A percentile compares a stretch with the other conserved stretches of the same genome.
Evolutionary conservation across 1,140 invertebrate genomes (phyloP).

Genomic region (Pseudomyrmex gracilis): DNA sequence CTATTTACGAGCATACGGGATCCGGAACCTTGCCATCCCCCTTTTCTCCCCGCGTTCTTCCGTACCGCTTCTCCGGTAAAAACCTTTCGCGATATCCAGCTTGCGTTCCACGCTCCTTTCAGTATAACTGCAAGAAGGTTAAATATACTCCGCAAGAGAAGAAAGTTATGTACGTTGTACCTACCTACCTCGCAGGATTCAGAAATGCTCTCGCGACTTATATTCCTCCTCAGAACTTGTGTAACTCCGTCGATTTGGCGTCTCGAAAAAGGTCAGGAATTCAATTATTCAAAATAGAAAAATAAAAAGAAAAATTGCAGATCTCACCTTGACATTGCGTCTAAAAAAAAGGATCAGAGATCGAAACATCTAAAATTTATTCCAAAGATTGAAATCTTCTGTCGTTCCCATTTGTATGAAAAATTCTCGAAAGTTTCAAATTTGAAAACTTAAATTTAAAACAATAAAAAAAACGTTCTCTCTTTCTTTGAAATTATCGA

Average conservation of each 20-base stretch:
- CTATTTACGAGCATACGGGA: slow-evolving; percentile 58
- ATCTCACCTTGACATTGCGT: too few relatives aligned
- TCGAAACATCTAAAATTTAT: too few relatives aligned
- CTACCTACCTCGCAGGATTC: slow-evolving; percentile 13
- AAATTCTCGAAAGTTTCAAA: too few relatives aligned
- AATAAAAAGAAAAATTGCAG: too few relatives aligned
- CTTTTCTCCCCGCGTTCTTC: background rate
- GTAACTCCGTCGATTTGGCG: slow-evolving; percentile 6
- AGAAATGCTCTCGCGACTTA: slow-evolving; percentile 21
- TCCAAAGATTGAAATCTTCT: too few relatives aligned
- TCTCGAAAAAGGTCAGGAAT: background rate
- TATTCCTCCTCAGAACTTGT: background rate
- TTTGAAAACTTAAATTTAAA: too few relatives aligned
- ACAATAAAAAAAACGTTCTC: too few relatives aligned
- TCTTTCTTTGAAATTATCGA: background rate
- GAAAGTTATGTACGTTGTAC: slow-evolving; percentile 16
- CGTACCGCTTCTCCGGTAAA: slow-evolving; percentile 4
- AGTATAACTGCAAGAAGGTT: slow-evolving; percentile 40
- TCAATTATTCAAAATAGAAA: background rate
- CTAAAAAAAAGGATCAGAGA: too few relatives aligned
- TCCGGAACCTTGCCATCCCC: slow-evolving; percentile 4
- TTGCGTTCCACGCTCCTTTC: slow-evolving; percentile 41
- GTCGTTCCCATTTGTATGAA: too few relatives aligned
- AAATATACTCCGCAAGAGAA: slow-evolving; percentile 36
- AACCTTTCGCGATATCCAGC: slow-evolving; percentile 45